These are phyloP conservation scores for Actenoides lindsayi DNA, from an alignment of 2,113 vertebrate genomes.

Conservation along the genomic window DNA sequence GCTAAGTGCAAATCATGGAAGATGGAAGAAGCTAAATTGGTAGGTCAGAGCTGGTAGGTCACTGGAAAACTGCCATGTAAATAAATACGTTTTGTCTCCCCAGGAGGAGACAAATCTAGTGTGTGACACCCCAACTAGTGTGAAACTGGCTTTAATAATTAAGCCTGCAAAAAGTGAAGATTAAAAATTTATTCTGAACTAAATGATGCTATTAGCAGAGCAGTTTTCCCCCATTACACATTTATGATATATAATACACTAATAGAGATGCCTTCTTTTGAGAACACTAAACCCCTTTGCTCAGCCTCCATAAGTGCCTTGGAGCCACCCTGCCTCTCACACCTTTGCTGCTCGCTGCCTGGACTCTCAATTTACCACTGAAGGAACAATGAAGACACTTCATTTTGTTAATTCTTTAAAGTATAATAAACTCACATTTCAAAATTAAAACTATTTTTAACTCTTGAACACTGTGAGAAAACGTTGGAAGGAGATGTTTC, in stretches of 20 bases:
- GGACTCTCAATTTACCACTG: background rate
- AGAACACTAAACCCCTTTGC: background rate
- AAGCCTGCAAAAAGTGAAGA: background rate
- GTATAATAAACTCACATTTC: background rate
- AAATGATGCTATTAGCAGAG: background rate
- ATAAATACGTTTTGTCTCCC: background rate
- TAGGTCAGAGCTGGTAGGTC: background rate
- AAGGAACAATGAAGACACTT: background rate
- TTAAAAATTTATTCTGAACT: slow-evolving; percentile 33
- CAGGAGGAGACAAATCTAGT: background rate
- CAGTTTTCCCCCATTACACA: background rate
- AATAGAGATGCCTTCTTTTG: background rate
- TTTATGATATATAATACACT: background rate
- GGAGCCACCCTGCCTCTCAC: background rate
- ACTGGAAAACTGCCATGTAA: background rate
- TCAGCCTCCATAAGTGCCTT: accelerated
- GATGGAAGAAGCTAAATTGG: background rate
- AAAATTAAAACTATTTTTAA: background rate
- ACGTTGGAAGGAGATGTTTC: background rate
- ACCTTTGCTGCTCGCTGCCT: background rate
- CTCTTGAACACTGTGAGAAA: background rate
- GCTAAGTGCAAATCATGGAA: background rate
- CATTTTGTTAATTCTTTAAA: background rate
- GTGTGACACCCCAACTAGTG: background rate
- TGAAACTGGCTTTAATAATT: slow-evolving; percentile 19